phyloP scores from a whole-genome alignment of 37 sponge, comb jelly and placozoan species.

The Chondrosia reniformis region DNA sequence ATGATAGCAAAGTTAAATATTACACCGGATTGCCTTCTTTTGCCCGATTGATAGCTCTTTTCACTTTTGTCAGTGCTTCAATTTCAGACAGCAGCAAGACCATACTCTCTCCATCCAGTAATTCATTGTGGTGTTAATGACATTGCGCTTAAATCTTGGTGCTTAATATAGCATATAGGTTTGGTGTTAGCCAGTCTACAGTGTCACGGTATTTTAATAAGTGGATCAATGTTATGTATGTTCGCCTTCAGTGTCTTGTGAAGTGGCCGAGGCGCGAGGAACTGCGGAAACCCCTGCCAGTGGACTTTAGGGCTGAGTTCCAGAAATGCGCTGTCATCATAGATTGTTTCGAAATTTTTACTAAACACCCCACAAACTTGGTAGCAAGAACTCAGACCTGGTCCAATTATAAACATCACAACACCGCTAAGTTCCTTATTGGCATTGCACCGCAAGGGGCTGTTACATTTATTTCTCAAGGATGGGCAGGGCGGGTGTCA shows the following conservation, averaged over 20 bases:
- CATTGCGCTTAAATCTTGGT: conserved; percentile 29
- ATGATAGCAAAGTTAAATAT: conserved; percentile 31
- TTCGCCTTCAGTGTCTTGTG: conserved; percentile 3
- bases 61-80: too few species aligned
- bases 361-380: conserved; percentile 21
- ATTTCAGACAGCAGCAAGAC: too few species aligned
- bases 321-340: conserved; percentile 30
- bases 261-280: conserved; percentile 27
- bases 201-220: conserved; percentile 41
- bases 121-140: too few species aligned
- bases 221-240: conserved; percentile 38
- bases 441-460: conserved; percentile 38
- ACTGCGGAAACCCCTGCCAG: conserved; percentile 21
- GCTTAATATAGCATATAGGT: conserved; percentile 41
- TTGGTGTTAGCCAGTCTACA: conserved; percentile 30
- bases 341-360: conserved; percentile 38
- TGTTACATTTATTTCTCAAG: conserved; percentile 37
- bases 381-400: conserved; percentile 38
- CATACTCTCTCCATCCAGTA: too few species aligned
- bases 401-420: conserved; percentile 46
- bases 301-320: conserved; percentile 9
- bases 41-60: conserved; percentile 6
- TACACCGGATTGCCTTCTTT: conserved; percentile 22
- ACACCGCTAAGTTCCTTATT: conserved; percentile 42
- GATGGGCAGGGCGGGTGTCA: conserved; percentile 46